Base-by-base conservation (phyloP, 2,797 vertebrate species). In the Xiphorhynchus erythropygius region DNA sequence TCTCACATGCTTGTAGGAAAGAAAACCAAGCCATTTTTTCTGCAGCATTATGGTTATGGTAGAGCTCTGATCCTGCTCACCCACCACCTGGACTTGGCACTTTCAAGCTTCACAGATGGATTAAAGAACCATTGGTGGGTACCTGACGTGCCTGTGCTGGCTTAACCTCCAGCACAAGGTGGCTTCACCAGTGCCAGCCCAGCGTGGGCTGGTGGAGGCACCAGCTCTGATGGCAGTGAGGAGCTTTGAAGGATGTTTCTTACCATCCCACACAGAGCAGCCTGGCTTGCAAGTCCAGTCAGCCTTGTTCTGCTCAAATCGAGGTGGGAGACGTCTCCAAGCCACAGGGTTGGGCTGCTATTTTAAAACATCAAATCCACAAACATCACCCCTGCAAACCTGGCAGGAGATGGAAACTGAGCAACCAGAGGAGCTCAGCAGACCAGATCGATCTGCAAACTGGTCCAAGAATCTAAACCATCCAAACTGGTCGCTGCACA, bases 301-400 rank as follows among this genome's bases (percentile, higher is more conserved):
- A 5, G 85, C 46, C 69, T 35, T 39, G 60, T 30, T 84, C 84
- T 84, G 4, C 44, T 69, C 64, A 35, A 69, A 93, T 69, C 11
- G 25, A 50, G 69, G 37, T 19, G 32, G 28, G 75, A 96, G 94
- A 93, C 39, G 82, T 13, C 83, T 93, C 79, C 73, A 76, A 89
- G 69, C 73, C 87, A 88, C 93, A 65, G 50, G 79, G 77, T 3
- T 35, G 62, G 82, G 62, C 42, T 64, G 71, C 64, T 94, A 21
- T 85, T 94, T 81, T 80, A 74, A 94, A 91, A 81, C 5, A 10
- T 28, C 60, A 56, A 89, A 85, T 4, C 44, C 73, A 85, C 71
- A 47, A 86, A 70, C 18, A 69, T 19, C 84, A 77, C 39, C 60
- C 63, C 79, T 53, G 69, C 73, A 81, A 71, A 59, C 46, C 83